Percentiles rank a stretch among this genome's conserved stretches.
phyloP scores from a whole-genome alignment of 1,140 invertebrate genomes.

The Lepidostoma basale region DNA sequence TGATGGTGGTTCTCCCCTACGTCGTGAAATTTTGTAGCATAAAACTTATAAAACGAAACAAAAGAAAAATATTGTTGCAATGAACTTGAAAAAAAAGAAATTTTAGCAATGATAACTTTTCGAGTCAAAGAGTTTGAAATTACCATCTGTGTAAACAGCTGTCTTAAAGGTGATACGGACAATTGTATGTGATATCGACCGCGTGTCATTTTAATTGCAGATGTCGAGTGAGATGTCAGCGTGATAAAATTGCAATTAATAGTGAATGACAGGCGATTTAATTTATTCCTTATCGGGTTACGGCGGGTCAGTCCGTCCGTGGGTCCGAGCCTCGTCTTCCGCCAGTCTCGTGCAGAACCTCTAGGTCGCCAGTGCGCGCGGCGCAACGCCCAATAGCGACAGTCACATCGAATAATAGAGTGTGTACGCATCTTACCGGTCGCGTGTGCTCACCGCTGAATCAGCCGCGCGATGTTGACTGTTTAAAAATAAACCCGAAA shows the following conservation, averaged over 20 bases:
- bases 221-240: slow-evolving; percentile 32
- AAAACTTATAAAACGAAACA: too few relatives aligned
- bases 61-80: too few relatives aligned
- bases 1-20: too few relatives aligned
- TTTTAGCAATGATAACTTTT: too few relatives aligned
- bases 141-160: too few relatives aligned
- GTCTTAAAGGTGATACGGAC: too few relatives aligned
- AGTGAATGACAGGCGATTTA: slow-evolving; percentile 41
- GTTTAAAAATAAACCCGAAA: slow-evolving; percentile 5
- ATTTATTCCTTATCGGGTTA: slow-evolving; percentile 38
- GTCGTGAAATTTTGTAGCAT: too few relatives aligned
- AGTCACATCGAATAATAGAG: background rate
- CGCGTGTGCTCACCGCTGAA: background rate
- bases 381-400: slow-evolving; percentile 1
- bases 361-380: too few relatives aligned
- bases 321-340: background rate
- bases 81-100: too few relatives aligned
- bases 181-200: background rate
- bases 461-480: background rate
- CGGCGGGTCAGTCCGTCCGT: slow-evolving; percentile 28
- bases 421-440: background rate
- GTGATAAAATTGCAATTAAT: slow-evolving; percentile 44
- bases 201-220: slow-evolving; percentile 19
- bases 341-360: too few relatives aligned
- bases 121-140: too few relatives aligned